Evolutionary conservation across 2,888 invertebrate genomes (phyloP), one percentile per base, ranked within the genome.

Genomic region (Drosophila emarginata): DNA sequence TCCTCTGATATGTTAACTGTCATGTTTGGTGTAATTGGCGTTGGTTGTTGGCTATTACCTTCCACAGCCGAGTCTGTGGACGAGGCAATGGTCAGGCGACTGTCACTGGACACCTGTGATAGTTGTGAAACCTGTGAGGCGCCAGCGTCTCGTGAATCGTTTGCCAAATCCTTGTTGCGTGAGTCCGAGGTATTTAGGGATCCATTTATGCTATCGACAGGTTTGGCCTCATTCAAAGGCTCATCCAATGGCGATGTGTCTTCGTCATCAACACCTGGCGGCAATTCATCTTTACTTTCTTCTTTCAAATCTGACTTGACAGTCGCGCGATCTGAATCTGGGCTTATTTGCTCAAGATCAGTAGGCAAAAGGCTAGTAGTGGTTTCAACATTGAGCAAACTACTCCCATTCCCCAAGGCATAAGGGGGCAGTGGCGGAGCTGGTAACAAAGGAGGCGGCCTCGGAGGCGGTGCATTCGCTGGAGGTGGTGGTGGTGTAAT

Each of bases 271-370:
- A 65, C 87, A 7, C 87, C 87, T 1, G 87, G 86, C 0, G 79
- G 81, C 40, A 90, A 89, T 11, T 91, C 89, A 45, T 88, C 92
- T 7, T 86, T 78, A 18, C 80, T 80, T 63, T 91, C 92, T 2
- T 88, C 87, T 54, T 81, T 89, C 2, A 76, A 62, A 36, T 90
- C 91, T 0, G 88, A 90, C 67, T 92, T 92, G 1, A 90, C 79
- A 1, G 92, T 93, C 56, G 93, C 94, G 80, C 94, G 94, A 64
- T 95, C 95, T 0, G 96, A 96, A 68, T 95, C 96, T 0, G 96
- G 96, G 72, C 96, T 96, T 6, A 96, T 95, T 39, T 96, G 96
- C 91, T 96, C 96, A 51, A 96, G 92, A 90, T 96, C 96, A 59
- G 94, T 95, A 0, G 96, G 96, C 21, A 96, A 89, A 2, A 96